Evolutionary conservation across 2,113 vertebrate species (phyloP).

Genomic region (Oceanodroma tethys): DNA sequence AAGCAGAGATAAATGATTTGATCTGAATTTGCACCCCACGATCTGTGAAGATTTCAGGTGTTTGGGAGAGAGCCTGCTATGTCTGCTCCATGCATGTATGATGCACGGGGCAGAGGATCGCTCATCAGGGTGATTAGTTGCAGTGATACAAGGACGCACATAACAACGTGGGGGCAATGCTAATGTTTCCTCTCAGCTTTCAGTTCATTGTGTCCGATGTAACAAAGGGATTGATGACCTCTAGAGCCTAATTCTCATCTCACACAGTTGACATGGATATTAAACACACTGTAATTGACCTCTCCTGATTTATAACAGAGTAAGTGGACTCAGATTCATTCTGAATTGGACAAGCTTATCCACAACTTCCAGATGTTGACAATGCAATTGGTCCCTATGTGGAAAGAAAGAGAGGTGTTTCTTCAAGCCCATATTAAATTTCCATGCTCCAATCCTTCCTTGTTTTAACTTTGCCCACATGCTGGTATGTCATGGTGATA

Average conservation of each 20-base stretch:
- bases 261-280: background rate
- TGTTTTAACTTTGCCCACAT: slow-evolving; percentile 56
- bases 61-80: background rate
- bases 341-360: background rate
- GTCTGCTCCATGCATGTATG: background rate
- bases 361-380: slow-evolving; percentile 33
- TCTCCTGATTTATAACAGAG: background rate
- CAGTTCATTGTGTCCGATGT: background rate
- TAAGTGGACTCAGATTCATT: background rate
- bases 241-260: background rate
- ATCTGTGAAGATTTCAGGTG: background rate
- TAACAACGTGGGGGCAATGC: background rate
- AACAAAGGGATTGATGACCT: background rate
- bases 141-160: background rate
- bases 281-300: background rate
- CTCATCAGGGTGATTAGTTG: background rate
- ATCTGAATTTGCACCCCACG: background rate
- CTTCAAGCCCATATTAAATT: slow-evolving; percentile 16
- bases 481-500: slow-evolving; percentile 33
- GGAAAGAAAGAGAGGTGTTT: slow-evolving; percentile 24
- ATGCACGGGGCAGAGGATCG: background rate
- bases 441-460: slow-evolving; percentile 11
- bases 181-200: background rate
- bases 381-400: background rate
- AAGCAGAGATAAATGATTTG: background rate